Evolutionary conservation across 2,888 invertebrate species (phyloP), one percentile per base, ranked within the genome.

Genomic region (Rhagophthalmus giganteus): DNA sequence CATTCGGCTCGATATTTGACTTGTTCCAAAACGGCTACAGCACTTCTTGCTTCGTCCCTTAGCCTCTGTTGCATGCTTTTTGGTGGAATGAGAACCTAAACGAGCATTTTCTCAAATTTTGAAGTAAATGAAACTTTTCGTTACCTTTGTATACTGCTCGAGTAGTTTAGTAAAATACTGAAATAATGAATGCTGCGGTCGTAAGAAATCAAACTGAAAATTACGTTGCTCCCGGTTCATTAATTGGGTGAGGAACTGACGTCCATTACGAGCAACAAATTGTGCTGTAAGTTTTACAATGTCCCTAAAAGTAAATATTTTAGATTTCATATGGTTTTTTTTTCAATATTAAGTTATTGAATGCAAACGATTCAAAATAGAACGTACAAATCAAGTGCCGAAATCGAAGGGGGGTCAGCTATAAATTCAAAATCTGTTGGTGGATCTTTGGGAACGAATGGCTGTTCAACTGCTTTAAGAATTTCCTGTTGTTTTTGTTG

Each of bases 191-290:
- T 99, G 99, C 68, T 99, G 98, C 0, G 99, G 99, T 1, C 98
- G 84, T 2, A 99, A 79, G 72, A 99, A 99, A 74, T 99, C 99
- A 78, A 99, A 99, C 74, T 98, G 97, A 66, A 93, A 97, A 72
- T 99, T 99, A 2, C 97, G 80, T 69, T 96, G 95, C 69, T 99
- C 99, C 11, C 96, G 84, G 71, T 96, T 97, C 98, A 99, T 99
- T 9, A 99, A 77, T 69, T 96, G 96, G 0, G 98, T 98, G 10
- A 99, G 79, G 74, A 99, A 99, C 70, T 97, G 95, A 0, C 98
- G 84, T 0, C 99, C 99, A 76, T 99, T 99, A 68, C 98, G 82
- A 0, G 99, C 99, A 0, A 98, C 98, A 79, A 99, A 99, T 73
- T 99, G 95, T 0, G 99, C 99, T 0, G 99, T 99, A 13, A 99